Conservation (phyloP, 2,888 invertebrate species). For the Proisotoma minuta region DNA sequence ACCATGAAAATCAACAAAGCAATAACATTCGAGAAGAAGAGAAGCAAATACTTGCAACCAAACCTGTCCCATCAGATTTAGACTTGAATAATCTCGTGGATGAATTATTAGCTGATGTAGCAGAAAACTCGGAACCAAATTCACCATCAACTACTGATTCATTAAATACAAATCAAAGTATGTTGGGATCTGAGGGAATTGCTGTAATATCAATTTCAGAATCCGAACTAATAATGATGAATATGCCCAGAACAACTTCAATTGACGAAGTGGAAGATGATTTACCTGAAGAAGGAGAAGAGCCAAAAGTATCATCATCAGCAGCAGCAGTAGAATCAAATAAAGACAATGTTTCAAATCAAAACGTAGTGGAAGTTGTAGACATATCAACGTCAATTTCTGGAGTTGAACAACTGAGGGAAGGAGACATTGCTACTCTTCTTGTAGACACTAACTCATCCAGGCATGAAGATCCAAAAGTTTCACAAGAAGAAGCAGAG, state of each 20-base stretch:
- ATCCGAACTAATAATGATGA: conserved; percentile 35
- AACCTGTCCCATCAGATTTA: background rate
- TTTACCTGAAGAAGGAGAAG: conserved; percentile 28
- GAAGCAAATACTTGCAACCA: no score
- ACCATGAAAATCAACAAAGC: no score
- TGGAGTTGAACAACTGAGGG: background rate
- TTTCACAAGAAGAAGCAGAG: background rate
- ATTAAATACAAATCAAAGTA: conserved; percentile 46
- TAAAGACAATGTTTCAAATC: background rate
- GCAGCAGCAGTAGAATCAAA: background rate
- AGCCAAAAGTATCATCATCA: background rate
- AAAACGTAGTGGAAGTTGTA: background rate
- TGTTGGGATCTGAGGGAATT: conserved; percentile 43
- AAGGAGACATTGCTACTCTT: background rate
- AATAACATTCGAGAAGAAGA: no score
- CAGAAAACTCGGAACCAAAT: conserved; percentile 34
- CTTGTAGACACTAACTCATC: background rate
- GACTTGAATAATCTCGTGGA: background rate
- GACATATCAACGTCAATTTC: conserved; percentile 5
- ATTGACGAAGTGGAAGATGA: conserved; percentile 48
- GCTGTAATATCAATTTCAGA: conserved; percentile 43
- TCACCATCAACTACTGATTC: conserved; percentile 46
- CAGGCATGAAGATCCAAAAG: background rate
- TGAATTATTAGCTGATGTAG: background rate
- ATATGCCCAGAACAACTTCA: conserved; percentile 45